Evolutionary conservation across 2,113 vertebrate species (phyloP), one percentile per base, ranked within the genome.

Genomic region (Brachypteracias leptosomus): DNA sequence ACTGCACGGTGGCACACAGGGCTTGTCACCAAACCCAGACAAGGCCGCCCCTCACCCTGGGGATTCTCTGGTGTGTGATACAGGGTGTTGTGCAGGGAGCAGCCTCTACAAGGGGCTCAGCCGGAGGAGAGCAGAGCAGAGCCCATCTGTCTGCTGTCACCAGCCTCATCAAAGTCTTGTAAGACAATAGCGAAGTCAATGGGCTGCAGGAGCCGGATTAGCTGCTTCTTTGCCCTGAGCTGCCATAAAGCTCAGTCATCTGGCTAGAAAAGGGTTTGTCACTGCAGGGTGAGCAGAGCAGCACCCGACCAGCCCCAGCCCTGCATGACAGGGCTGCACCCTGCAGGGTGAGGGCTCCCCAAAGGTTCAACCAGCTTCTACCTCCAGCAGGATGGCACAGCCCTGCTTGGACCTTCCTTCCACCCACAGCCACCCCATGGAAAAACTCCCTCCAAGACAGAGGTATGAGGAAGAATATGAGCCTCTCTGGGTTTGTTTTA

Each of bases 81-180:
- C 7, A 4, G 65, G 33, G 35, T 16, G 75, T 51, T 10, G 36
- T 5, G 0, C 6, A 0, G 25, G 29, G 33, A 74, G 20, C 47
- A 13, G 71, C 22, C 71, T 31, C 33, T 35, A 6, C 28, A 14
- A 80, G 73, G 35, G 38, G 28, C 57, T 13, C 49, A 54, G 73
- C 29, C 24, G 1, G 68, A n/a, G 51, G 46, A 71, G n/a, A 42
- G 54, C 91, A 71, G n/a, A 42, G 54, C 91, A n/a, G 40, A 42
- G 5, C 66, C 91, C 89, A 91, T 93, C 71, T 91, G 80, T 44
- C 85, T 22, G 26, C 85, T 91, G 76, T 86, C 91, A 79, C 62
- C 4, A 1, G 51, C 51, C 76, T 86, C 83, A 66, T 88, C 90
- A 74, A 78, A 77, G 25, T n/a, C 84, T 40, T 85, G 70, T 90